Evolutionary conservation across 2,797 vertebrate species (phyloP), one percentile per base, ranked within the genome.

Genomic region (Steatocranus sp.): DNA sequence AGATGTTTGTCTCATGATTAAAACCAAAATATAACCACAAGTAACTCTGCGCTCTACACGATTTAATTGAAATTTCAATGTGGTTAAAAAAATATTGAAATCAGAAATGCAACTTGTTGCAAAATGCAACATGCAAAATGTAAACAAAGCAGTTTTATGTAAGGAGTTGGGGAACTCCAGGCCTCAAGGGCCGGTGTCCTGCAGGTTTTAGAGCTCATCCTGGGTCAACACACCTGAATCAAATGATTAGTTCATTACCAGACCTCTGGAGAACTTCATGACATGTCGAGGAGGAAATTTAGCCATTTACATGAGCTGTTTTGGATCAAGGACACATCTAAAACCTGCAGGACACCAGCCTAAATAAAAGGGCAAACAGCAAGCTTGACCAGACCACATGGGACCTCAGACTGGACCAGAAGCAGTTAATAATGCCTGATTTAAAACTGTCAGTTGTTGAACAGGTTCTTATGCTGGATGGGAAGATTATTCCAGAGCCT

Each of bases 1-100:
- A 41, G 20, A 25, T 10, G 20, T 41, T 66, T 66, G 36, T 25
- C 61, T 66, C 34, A 1, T 23, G 12, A 41, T 23, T 66, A 41
- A 66, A 66, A 14, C 5, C 34, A 38, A 63, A 66, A 66, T 38
- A 63, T 63, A 36, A 63, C 7, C 30, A 61, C 30, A 32, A n/a
- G 1, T 61, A 34, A 34, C 17, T 61, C 0, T 8, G 6, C 7
- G 2, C 58, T 38, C 34, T 20, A 66, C 5, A 6, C 5, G 0
- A 63, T 38, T 23, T 14, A 2, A 38, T 4, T 63, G 12, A 63
- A 63, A 20, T 38, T 66, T 66, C 34, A 66, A 20, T 38, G 7
- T 63, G 3, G 58, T 20, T 14, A 3, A 38, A 66, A 66, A 66
- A 63, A 38, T 66, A 14, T 8, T 66, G 34, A 66, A 23, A 23